Evolutionary conservation across 2,113 vertebrate genomes (phyloP), one percentile per base, ranked within the genome.

Genomic region (Panthera leo): DNA sequence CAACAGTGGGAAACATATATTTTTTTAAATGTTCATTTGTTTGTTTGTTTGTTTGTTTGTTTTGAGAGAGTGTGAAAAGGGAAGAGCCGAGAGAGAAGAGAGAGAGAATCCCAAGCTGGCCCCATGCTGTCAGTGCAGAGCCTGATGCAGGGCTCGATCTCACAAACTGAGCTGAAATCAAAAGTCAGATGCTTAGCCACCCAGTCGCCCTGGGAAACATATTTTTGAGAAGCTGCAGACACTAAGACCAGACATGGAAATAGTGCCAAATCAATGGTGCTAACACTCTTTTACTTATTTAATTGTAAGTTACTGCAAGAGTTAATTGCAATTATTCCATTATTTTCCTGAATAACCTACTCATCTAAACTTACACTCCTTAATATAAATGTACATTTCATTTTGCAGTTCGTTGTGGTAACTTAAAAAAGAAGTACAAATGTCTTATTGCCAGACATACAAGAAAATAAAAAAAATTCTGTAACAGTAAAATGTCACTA

Each of bases 231-330:
- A 95, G 9, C 19, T 31, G 63, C 39, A 63, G 29, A 7, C 15
- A 6, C 29, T 15, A 80, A 34, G 76, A 31, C 9, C 31, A 75
- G 39, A 39, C 9, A 5, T 18, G 53, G 45, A 21, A 61, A 0
- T 1, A 11, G 19, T 3, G 25, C 11, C 42, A 53, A 25, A 21
- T 25, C 63, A 63, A 7, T 5, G 16, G 7, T 0, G 2, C 15
- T 18, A 34, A 2, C 23, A 7, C 3, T 45, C 27, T 82, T n/a
- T 53, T 27, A 65, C 61, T 29, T n/a, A 18, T 48, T 53, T 79
- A 53, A 31, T 1, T 58, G 31, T 53, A 86, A 92, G 55, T 29
- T 58, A 14, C 1, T 76, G 3, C 42, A 76, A 25, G 21, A 61
- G 16, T 12, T 92, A 75, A 42, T 19, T 39, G 79, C 51, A 83